Evolutionary conservation across 2,113 vertebrate species (phyloP).

Genomic region (Poecilia latipinna): DNA sequence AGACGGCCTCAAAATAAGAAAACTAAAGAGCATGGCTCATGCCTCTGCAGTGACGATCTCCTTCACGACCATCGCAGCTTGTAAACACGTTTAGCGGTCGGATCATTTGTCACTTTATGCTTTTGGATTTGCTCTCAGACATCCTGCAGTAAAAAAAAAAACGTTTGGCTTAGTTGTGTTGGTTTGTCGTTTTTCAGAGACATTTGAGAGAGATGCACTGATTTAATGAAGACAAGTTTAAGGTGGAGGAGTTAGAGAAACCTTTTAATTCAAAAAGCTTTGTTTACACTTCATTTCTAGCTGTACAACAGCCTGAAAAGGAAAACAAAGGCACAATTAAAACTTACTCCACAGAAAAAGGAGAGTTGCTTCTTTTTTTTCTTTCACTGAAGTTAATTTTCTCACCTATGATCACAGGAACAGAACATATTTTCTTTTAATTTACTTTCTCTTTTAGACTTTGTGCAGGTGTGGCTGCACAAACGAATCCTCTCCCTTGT

Average conservation of each 20-base stretch:
- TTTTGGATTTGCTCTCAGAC: neutral
- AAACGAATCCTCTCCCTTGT: neutral
- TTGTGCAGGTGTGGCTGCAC: too few species aligned
- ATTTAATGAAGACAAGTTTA: neutral
- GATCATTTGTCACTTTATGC: neutral
- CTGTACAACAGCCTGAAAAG: neutral
- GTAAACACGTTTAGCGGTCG: neutral
- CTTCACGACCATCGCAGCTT: conserved; percentile 1
- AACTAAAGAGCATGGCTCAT: neutral
- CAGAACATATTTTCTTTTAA: too few species aligned
- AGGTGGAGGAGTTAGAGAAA: neutral
- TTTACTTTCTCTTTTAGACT: neutral
- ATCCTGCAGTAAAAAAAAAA: neutral
- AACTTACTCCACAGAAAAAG: neutral
- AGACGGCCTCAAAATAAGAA: neutral
- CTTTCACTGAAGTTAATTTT: neutral
- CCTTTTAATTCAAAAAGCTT: neutral
- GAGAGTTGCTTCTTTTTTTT: neutral
- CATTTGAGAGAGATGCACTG: neutral
- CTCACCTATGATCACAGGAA: neutral
- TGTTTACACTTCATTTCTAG: neutral
- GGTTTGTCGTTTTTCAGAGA: neutral
- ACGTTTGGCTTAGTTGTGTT: neutral
- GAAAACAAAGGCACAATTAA: neutral
- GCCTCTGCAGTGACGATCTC: neutral